Percentiles rank a stretch among this genome's conserved stretches.
Evolutionary conservation across 2,888 invertebrate species (phyloP).

Genomic region (Lasioglossum oenotherae): DNA sequence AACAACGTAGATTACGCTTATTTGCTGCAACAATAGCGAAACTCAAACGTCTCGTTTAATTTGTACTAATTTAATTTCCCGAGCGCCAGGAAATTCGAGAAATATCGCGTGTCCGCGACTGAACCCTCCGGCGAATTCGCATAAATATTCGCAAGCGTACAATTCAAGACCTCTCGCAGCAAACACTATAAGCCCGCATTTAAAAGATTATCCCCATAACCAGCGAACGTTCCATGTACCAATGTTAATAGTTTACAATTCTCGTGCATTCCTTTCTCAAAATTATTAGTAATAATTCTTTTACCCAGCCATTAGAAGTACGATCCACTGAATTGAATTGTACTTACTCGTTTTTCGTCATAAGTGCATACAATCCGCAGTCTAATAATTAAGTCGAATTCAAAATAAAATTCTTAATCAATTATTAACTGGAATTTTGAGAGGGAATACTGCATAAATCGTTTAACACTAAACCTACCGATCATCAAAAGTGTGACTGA

Average conservation of each 20-base stretch:
- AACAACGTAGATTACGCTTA: not conserved
- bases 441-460: not conserved
- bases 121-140: not conserved
- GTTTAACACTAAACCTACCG: not conserved
- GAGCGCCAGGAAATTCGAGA: not conserved
- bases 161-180: not conserved
- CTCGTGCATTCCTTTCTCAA: not conserved
- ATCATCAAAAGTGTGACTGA: no score
- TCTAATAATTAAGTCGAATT: no score
- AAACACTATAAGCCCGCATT: not conserved
- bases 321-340: no score
- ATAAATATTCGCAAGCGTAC: not conserved
- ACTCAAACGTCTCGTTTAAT: not conserved
- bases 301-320: not conserved
- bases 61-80: not conserved
- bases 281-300: not conserved
- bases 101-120: not conserved
- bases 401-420: no score
- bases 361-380: no score
- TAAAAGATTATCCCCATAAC: not conserved
- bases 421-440: no score
- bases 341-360: no score
- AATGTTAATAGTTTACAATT: not conserved
- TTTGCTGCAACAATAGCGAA: not conserved
- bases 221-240: not conserved